Evolutionary conservation across 2,888 invertebrate species (phyloP).

Genomic region (Pseudoips prasinana): DNA sequence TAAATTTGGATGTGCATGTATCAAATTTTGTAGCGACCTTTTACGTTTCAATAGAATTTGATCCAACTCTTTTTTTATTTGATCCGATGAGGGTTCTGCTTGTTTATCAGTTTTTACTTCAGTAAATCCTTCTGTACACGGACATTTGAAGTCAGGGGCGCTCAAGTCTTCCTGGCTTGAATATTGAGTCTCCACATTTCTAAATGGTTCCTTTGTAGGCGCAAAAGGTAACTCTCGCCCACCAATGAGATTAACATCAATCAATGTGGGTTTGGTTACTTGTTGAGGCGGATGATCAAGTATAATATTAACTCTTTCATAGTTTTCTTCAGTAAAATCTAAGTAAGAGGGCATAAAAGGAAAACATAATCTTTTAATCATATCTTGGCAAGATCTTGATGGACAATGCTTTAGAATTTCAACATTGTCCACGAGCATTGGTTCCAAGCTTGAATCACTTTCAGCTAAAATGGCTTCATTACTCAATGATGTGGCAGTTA

Average conservation of each 20-base stretch:
- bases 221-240: neutral
- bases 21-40: slow-evolving; percentile 45
- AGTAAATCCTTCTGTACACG: slow-evolving; percentile 33
- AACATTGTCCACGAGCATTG: slow-evolving; percentile 49
- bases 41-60: slow-evolving; percentile 47
- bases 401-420: slow-evolving; percentile 50
- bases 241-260: slow-evolving; percentile 45
- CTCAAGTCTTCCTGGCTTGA: slow-evolving; percentile 59
- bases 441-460: slow-evolving; percentile 53
- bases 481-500: neutral
- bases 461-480: neutral
- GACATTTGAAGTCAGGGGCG: slow-evolving; percentile 37
- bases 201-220: slow-evolving; percentile 43
- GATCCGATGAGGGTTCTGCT: slow-evolving; percentile 3
- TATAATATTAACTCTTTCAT: slow-evolving; percentile 50
- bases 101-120: too few species aligned
- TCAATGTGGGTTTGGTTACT: slow-evolving; percentile 30
- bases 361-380: slow-evolving; percentile 42
- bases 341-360: slow-evolving; percentile 52
- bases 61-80: slow-evolving; percentile 25
- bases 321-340: slow-evolving; percentile 66
- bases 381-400: slow-evolving; percentile 43
- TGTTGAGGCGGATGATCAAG: slow-evolving; percentile 31
- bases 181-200: slow-evolving; percentile 59
- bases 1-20: slow-evolving; percentile 55